Evolutionary conservation across 1,140 invertebrate species (phyloP), one percentile per base, ranked within the genome.

Genomic region (Nixonia krombeini): DNA sequence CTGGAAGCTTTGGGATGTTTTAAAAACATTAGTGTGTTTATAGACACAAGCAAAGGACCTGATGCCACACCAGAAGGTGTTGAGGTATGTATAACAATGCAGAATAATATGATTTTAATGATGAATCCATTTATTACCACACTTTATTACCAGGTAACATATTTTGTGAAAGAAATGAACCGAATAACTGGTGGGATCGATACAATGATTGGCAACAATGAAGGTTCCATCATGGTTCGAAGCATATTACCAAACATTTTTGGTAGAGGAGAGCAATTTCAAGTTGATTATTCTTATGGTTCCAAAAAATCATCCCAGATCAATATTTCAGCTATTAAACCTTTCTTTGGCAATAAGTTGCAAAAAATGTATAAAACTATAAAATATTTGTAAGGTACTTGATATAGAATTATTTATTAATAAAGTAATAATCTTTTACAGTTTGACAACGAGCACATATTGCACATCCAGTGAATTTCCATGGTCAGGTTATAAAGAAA

Each of bases 61-160:
- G 87, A 88, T 63, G 87, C 92, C 7, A 89, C 90, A 13, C 87
- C 89, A 10, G 89, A 94, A 79, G 93, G 93, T 23, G 89, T 95
- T 56, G 93, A 96, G 87, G 92, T 92, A 66, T 33, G 40, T 55
- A 16, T 46, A 17, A 18, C 5, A 25, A 1, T 42, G 9, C 9
- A 42, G 33, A 45, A 53, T 53, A 6, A 41, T n/a, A n/a, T n/a
- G n/a, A n/a, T n/a, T n/a, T n/a, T n/a, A n/a, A n/a, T n/a, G n/a
- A n/a, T n/a, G n/a, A n/a, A n/a, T n/a, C n/a, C n/a, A n/a, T n/a
- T n/a, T n/a, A n/a, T n/a, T n/a, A n/a, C n/a, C n/a, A n/a, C n/a
- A n/a, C n/a, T n/a, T n/a, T n/a, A n/a, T n/a, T n/a, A n/a, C n/a
- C 74, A 93, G 91, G 89, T 97, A 4, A 94, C 92, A 9, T 96